A percentile compares a stretch with the other conserved stretches of the same genome.
These are phyloP conservation scores for Caretta caretta DNA, from an alignment of 2,113 vertebrate genomes.

Conservation along the genomic window DNA sequence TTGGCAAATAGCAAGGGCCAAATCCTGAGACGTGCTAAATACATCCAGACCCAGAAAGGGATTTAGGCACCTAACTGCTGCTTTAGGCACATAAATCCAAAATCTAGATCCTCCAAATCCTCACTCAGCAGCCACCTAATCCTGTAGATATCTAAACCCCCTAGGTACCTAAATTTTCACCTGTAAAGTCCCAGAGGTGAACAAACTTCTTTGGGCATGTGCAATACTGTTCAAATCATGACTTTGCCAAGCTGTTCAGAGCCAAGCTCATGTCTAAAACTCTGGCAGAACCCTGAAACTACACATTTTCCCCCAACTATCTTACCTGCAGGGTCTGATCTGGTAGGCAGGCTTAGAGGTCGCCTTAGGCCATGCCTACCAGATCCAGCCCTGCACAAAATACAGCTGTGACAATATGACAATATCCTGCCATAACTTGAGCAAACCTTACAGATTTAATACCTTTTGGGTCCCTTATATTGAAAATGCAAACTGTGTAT, in stretches of 20 bases:
- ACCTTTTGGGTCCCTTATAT: not conserved
- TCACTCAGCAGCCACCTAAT: not conserved
- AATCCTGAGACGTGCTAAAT: not conserved
- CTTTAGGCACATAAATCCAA: not conserved
- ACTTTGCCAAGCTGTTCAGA: not conserved
- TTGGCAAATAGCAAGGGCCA: not conserved
- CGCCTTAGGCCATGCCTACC: too few relatives aligned
- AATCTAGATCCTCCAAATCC: not conserved
- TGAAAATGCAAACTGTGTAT: not conserved
- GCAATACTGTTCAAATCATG: not conserved
- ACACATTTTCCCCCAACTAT: not conserved
- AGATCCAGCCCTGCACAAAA: not conserved
- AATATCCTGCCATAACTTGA: not conserved
- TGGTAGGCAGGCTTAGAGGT: not conserved
- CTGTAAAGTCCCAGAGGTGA: not conserved
- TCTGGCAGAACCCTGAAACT: not conserved
- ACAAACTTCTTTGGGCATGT: not conserved
- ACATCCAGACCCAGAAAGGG: not conserved
- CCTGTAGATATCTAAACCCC: not conserved
- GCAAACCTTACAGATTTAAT: not conserved
- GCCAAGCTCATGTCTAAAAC: not conserved
- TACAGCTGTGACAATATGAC: not conserved
- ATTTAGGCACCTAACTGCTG: not conserved
- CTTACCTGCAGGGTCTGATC: not conserved
- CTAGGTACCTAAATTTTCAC: not conserved